Percentiles rank a stretch among this genome's conserved stretches.
Evolutionary conservation across 2,888 invertebrate genomes (phyloP).

Genomic region (Epistrophella euchroma): DNA sequence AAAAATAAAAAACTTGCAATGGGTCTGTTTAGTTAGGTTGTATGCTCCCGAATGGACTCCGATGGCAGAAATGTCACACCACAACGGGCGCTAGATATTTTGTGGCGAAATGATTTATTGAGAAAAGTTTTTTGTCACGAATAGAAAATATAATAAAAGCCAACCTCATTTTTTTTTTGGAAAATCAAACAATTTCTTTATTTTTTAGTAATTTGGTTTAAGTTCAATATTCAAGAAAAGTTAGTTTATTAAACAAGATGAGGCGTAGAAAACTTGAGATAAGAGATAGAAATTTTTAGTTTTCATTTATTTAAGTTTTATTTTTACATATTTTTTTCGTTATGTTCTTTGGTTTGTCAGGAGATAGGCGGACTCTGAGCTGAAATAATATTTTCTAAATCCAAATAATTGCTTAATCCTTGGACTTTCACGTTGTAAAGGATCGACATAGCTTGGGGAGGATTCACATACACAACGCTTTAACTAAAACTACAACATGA

Average conservation of each 20-base stretch:
- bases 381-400: too few species aligned
- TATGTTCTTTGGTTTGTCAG: too few species aligned
- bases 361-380: too few species aligned
- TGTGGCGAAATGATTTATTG: conserved; percentile 65
- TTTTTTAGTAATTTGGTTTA: not conserved
- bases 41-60: conserved; percentile 44
- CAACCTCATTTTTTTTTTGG: conserved; percentile 8
- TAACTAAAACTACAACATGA: too few species aligned
- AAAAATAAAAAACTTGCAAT: conserved; percentile 3
- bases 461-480: too few species aligned
- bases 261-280: not conserved
- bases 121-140: conserved; percentile 68
- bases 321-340: not conserved
- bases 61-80: conserved; percentile 62
- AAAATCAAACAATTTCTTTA: conserved; percentile 1
- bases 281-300: not conserved
- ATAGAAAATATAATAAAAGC: conserved; percentile 36
- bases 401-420: too few species aligned
- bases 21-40: conserved; percentile 10
- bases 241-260: not conserved
- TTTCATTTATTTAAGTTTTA: not conserved
- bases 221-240: not conserved
- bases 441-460: too few species aligned
- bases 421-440: too few species aligned
- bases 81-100: conserved; percentile 31